Conservation (phyloP, 2,113 vertebrate species). For the Sinocyclocheilus anophthalmus region DNA sequence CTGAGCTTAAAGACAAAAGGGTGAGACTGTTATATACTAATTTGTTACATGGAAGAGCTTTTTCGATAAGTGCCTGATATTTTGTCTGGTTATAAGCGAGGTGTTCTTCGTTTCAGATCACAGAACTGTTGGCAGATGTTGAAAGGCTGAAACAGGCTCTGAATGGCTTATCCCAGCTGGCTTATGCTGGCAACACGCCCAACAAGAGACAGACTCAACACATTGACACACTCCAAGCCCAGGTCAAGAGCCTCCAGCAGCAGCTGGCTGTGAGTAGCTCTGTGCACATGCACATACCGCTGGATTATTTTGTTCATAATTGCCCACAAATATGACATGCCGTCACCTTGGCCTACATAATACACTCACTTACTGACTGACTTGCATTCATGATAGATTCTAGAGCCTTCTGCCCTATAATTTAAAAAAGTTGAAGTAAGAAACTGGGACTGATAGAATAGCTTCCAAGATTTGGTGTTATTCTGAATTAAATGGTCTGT, state of each 20-base stretch:
- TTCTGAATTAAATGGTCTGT: not conserved
- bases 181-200: constrained; percentile 81
- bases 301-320: not conserved
- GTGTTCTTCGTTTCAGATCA: constrained; percentile 79
- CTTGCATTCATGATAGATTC: not conserved
- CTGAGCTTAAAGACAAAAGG: constrained; percentile 95
- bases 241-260: constrained; percentile 89
- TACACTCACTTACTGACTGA: not conserved
- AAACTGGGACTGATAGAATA: constrained; percentile 10
- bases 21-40: constrained; percentile 67
- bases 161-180: constrained; percentile 89
- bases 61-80: not conserved
- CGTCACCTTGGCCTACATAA: not conserved
- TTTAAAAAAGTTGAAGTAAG: not conserved
- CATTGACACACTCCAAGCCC: constrained; percentile 84
- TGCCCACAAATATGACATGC: not conserved
- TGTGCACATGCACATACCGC: not conserved
- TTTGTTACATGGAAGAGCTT: not conserved
- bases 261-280: constrained; percentile 90
- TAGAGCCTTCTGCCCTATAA: not conserved
- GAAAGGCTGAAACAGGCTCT: constrained; percentile 92
- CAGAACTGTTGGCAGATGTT: constrained; percentile 89
- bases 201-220: constrained; percentile 87
- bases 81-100: constrained; percentile 28
- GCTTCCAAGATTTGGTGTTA: not conserved